Conservation (phyloP, 2,888 invertebrate species). For the Willowsia nigromaculata region DNA sequence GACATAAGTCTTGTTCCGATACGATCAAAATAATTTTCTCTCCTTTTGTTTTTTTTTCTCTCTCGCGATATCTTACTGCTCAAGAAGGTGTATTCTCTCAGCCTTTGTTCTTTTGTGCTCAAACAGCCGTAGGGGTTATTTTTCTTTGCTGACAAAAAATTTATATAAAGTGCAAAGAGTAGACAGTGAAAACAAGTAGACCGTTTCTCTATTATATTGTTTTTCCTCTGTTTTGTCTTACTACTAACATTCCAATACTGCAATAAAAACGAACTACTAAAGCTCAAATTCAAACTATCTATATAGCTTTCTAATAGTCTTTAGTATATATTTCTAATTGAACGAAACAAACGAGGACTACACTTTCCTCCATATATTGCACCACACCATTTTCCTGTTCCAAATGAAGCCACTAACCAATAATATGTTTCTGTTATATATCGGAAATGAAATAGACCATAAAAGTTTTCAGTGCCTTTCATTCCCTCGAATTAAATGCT, state of each 20-base stretch:
- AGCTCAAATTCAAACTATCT: too few species aligned
- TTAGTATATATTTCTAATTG: too few species aligned
- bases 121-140: slow-evolving; percentile 6
- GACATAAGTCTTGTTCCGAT: not conserved
- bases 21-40: slow-evolving; percentile 23
- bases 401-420: too few species aligned
- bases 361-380: too few species aligned
- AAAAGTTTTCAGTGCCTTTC: too few species aligned
- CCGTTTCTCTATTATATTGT: not conserved
- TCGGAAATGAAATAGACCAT: too few species aligned
- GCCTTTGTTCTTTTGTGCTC: slow-evolving; percentile 26
- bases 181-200: not conserved
- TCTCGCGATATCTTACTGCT: not conserved
- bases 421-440: too few species aligned
- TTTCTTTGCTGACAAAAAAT: not conserved
- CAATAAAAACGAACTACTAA: too few species aligned
- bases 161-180: not conserved
- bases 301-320: too few species aligned
- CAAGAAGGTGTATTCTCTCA: slow-evolving; percentile 7
- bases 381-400: too few species aligned
- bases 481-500: too few species aligned
- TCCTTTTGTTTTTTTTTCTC: slow-evolving; percentile 36
- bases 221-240: not conserved
- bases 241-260: not conserved
- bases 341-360: too few species aligned